Percentiles rank a stretch among this genome's conserved stretches.
Evolutionary conservation across 2,113 vertebrate genomes (phyloP).

Genomic region (Climacteris rufus): DNA sequence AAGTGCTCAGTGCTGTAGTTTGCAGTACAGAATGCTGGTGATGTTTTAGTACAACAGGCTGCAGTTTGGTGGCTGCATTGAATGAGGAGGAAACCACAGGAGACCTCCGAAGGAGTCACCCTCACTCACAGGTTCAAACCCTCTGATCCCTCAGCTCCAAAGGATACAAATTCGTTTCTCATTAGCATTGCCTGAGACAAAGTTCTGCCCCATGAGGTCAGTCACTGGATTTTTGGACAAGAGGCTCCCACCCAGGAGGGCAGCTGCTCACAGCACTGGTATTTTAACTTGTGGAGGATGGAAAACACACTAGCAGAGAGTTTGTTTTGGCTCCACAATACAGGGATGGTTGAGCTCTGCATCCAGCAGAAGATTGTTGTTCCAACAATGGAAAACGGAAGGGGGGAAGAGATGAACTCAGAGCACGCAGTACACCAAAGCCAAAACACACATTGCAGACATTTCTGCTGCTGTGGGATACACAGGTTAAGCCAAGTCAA

Average conservation of each 20-base stretch:
- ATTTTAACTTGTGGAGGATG: conserved; percentile 11
- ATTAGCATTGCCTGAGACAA: background rate
- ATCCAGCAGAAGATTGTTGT: conserved; percentile 39
- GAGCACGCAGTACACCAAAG: background rate
- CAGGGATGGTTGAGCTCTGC: background rate
- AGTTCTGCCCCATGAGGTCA: background rate
- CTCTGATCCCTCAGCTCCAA: background rate
- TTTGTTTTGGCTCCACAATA: conserved; percentile 43
- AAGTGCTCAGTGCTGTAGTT: background rate
- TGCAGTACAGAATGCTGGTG: accelerated
- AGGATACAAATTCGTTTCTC: background rate
- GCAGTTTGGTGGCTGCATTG: background rate
- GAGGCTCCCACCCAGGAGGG: background rate
- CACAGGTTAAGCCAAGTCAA: background rate
- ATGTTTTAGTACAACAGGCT: background rate
- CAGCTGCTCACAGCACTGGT: background rate
- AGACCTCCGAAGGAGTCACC: background rate
- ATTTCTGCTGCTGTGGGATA: background rate
- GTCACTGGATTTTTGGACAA: background rate
- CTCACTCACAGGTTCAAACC: accelerated
- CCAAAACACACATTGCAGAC: conserved; percentile 21
- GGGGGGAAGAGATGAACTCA: conserved; percentile 24
- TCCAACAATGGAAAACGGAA: conserved; percentile 47
- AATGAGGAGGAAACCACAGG: accelerated
- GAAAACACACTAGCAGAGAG: background rate